phyloP scores from a whole-genome alignment of 2,113 vertebrate species.

The Romanogobio albipinnatus region DNA sequence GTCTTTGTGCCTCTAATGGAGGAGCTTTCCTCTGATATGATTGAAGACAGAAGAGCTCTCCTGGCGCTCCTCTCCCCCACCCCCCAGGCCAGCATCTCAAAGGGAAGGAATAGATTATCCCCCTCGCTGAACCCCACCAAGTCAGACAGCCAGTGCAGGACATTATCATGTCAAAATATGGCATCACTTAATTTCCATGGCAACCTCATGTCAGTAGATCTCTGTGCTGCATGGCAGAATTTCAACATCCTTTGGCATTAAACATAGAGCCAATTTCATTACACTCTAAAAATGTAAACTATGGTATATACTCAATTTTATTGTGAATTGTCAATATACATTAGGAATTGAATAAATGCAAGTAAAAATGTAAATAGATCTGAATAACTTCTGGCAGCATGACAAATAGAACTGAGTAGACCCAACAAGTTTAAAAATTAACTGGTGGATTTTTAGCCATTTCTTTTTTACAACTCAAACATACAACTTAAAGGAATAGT shows the following conservation, averaged over 20 bases:
- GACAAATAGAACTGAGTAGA: too few relatives aligned
- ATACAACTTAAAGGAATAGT: too few relatives aligned
- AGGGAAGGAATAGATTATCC: conserved; percentile 63
- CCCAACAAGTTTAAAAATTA: too few relatives aligned
- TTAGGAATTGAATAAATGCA: too few relatives aligned
- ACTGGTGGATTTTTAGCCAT: too few relatives aligned
- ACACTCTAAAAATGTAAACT: too few relatives aligned
- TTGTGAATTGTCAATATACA: too few relatives aligned
- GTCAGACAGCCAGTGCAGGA: conserved; percentile 52
- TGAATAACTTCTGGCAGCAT: too few relatives aligned
- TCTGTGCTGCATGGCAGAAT: conserved; percentile 22
- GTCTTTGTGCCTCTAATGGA: conserved; percentile 63
- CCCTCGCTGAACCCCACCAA: conserved; percentile 56
- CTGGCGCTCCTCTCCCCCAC: conserved; percentile 50
- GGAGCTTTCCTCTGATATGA: conserved; percentile 63
- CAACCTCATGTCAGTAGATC: conserved; percentile 38
- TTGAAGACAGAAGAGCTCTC: conserved; percentile 63
- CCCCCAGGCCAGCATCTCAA: conserved; percentile 58
- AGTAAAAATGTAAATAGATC: too few relatives aligned
- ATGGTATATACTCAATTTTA: too few relatives aligned
- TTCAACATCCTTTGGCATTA: conserved; percentile 35
- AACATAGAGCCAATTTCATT: not conserved
- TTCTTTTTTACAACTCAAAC: too few relatives aligned
- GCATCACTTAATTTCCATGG: conserved; percentile 56
- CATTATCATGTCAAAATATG: conserved; percentile 59